phyloP scores from a whole-genome alignment of 2,113 vertebrate genomes.

The Leucoraja erinaceus region DNA sequence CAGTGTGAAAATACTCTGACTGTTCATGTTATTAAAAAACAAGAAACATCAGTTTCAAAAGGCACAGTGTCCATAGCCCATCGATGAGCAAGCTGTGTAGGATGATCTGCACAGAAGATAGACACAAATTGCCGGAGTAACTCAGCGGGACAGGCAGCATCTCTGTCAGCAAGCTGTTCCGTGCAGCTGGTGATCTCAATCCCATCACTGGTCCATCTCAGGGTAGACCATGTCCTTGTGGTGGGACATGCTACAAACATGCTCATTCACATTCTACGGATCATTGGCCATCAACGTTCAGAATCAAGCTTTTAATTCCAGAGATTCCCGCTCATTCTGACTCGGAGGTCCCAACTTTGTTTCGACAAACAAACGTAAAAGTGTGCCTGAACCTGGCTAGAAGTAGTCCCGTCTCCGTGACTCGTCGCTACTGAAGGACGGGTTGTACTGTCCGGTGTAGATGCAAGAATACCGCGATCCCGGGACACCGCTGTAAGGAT shows the following conservation, averaged over 20 bases:
- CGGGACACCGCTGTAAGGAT: constrained; percentile 83
- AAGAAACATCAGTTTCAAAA: constrained; percentile 11
- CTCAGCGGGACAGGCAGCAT: too few relatives aligned
- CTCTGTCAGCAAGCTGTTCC: too few relatives aligned
- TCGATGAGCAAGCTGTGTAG: not conserved
- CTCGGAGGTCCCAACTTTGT: not conserved
- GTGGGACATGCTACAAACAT: not conserved
- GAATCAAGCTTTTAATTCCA: not conserved
- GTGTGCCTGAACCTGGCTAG: constrained; percentile 51
- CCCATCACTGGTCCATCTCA: not conserved
- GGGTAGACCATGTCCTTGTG: not conserved
- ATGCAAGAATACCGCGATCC: constrained; percentile 95
- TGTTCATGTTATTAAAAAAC: not conserved
- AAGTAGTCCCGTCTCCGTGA: constrained; percentile 92
- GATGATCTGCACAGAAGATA: too few relatives aligned
- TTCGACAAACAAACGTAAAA: constrained; percentile 38
- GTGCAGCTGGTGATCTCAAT: not conserved
- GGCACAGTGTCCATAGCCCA: not conserved
- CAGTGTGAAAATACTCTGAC: not conserved
- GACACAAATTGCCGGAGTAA: too few relatives aligned
- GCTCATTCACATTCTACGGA: constrained; percentile 9
- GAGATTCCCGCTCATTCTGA: not conserved
- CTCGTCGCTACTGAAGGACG: constrained; percentile 90
- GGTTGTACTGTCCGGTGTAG: constrained; percentile 93
- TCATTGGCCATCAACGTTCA: not conserved